Base-by-base conservation (phyloP, 2,797 vertebrate species). In the Phataginus tricuspis region DNA sequence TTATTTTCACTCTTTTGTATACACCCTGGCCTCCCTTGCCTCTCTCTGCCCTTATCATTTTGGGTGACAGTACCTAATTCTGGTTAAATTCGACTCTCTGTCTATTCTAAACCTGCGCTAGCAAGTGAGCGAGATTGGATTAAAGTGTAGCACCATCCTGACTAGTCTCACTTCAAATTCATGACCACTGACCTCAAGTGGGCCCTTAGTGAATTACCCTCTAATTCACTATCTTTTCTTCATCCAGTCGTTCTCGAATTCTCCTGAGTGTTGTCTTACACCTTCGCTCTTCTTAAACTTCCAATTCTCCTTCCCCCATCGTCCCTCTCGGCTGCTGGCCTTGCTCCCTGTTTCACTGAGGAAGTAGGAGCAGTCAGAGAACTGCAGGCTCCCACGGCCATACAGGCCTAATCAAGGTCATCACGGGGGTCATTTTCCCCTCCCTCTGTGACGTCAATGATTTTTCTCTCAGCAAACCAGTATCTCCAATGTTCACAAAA, bases 21-120 rank as follows among this genome's bases (percentile, higher is more conserved):
- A 37, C 12, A 27, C 5, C 8, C 79, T 71, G 85, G 45, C 57
- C 27, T 74, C 23, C 9, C 14, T 83, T 55, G 18, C 27, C n/a
- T 92, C 61, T 90, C 29, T 63, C 39, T 53, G 55, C 25, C 57
- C 39, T 72, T 49, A 63, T 92, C 53, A 45, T 53, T 34, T 37
- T 84, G 68, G 68, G 18, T 68, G 59, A 69, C 6, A 68, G 51
- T 4, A 77, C 53, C 9, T 64, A 96, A 57, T 86, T 18, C 10
- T 78, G 39, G 27, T 88, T 93, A 83, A 71, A 95, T 91, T 42
- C 18, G 80, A 63, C 66, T 77, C 9, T 88, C 61, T 86, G 9
- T 93, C 51, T 91, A 13, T 95, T 96, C 37, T 57, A 92, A 79
- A 84, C 25, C 64, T 86, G 68, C 34, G 39, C 31, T 29, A 96